These are phyloP conservation scores for Hypanus sabinus DNA, from an alignment of 2,113 vertebrate genomes.

Conservation along the genomic window DNA sequence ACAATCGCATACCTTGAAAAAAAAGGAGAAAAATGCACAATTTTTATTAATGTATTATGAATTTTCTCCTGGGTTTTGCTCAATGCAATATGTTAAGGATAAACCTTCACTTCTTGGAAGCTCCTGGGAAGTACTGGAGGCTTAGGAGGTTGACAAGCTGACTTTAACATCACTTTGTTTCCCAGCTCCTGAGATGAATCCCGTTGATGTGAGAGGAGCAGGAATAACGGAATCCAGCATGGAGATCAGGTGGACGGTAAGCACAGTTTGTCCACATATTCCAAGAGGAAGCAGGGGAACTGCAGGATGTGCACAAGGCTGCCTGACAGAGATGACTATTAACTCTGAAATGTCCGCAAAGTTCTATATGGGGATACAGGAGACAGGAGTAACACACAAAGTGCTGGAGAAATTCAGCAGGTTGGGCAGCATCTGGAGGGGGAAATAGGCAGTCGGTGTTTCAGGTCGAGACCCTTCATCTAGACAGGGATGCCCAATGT, in stretches of 20 bases:
- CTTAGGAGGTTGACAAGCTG: background rate
- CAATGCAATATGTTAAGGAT: background rate
- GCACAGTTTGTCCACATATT: conserved; percentile 37
- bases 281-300: background rate
- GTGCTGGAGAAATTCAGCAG: too few relatives aligned
- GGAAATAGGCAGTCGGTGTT: too few relatives aligned
- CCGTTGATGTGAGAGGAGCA: conserved; percentile 70
- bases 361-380: too few relatives aligned
- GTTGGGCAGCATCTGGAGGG: too few relatives aligned
- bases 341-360: too few relatives aligned
- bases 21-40: background rate
- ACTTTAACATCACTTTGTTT: conserved; percentile 12
- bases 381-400: too few relatives aligned
- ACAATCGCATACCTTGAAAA: background rate
- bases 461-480: too few relatives aligned
- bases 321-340: too few relatives aligned
- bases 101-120: background rate
- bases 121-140: too few relatives aligned
- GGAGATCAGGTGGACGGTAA: conserved; percentile 93
- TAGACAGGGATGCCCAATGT: too few relatives aligned
- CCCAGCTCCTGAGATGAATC: conserved; percentile 80
- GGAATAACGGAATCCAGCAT: conserved; percentile 87
- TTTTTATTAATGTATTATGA: background rate
- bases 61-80: background rate
- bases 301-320: too few relatives aligned